A percentile compares a stretch with the other conserved stretches of the same genome.
Evolutionary conservation across 2,113 vertebrate species (phyloP).

Genomic region (Notarius quadriscutis): DNA sequence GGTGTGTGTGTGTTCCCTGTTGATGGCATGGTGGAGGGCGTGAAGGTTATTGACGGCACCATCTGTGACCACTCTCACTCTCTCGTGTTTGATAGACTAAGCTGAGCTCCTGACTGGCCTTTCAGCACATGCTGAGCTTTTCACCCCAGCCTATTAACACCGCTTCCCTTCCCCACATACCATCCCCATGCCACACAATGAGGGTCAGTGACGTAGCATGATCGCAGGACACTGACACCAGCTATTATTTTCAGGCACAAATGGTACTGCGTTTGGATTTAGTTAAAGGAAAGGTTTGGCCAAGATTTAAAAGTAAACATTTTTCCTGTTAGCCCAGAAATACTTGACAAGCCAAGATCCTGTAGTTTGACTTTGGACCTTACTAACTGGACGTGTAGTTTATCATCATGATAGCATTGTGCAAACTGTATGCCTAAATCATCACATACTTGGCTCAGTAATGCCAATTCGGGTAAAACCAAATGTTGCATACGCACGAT

Average conservation of each 20-base stretch:
- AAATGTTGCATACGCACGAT: background rate
- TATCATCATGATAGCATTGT: background rate
- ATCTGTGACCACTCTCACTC: conserved; percentile 69
- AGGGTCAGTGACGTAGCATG: conserved; percentile 33
- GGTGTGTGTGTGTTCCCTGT: conserved; percentile 37
- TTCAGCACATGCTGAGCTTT: conserved; percentile 66
- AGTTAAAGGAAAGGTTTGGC: background rate
- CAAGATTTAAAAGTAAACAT: background rate
- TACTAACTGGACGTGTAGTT: background rate
- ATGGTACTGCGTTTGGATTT: conserved; percentile 2
- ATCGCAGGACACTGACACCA: conserved; percentile 19
- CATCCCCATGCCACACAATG: conserved; percentile 49
- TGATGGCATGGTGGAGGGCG: conserved; percentile 48
- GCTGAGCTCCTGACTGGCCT: conserved; percentile 50
- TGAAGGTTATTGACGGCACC: conserved; percentile 69
- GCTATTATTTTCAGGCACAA: conserved; percentile 39
- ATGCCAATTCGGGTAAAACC: background rate
- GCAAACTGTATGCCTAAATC: background rate
- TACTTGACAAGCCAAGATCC: background rate
- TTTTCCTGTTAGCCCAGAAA: background rate
- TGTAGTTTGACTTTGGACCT: background rate
- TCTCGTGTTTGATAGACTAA: conserved; percentile 72
- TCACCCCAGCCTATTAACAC: conserved; percentile 62
- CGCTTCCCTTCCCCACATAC: conserved; percentile 33
- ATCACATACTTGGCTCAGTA: background rate